A percentile compares a stretch with the other conserved stretches of the same genome.
phyloP scores from a whole-genome alignment of 2,797 vertebrate genomes.

The Chaetophractus vellerosus region DNA sequence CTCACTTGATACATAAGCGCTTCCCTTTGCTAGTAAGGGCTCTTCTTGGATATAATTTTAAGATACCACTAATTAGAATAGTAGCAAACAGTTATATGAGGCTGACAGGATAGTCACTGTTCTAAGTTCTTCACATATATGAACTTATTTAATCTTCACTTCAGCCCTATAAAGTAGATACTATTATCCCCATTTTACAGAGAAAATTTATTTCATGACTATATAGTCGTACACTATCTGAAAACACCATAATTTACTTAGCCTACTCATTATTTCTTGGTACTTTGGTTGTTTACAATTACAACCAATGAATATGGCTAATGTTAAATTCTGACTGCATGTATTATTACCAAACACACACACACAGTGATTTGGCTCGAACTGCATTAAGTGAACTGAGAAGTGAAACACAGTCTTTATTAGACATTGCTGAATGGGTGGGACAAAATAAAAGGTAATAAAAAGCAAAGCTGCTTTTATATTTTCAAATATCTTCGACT shows the following conservation, averaged over 20 bases:
- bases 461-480: conserved; percentile 26
- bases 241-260: not conserved
- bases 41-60: not conserved
- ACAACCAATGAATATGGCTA: not conserved
- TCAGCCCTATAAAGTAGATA: not conserved
- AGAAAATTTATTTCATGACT: not conserved
- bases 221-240: not conserved
- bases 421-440: not conserved
- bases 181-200: not conserved
- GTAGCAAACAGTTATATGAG: not conserved
- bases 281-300: not conserved
- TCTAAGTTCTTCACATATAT: not conserved
- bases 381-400: not conserved
- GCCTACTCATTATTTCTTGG: not conserved
- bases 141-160: not conserved
- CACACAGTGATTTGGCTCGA: not conserved
- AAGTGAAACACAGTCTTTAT: not conserved
- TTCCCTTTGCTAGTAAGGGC: not conserved
- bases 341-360: not conserved
- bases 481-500: not conserved
- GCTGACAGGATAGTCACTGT: not conserved
- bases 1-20: not conserved
- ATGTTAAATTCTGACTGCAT: not conserved
- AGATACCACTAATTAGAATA: not conserved
- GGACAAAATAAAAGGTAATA: conserved; percentile 30